Evolutionary conservation across 2,888 invertebrate species (phyloP), one percentile per base, ranked within the genome.

Genomic region (Microdon myrmicae): DNA sequence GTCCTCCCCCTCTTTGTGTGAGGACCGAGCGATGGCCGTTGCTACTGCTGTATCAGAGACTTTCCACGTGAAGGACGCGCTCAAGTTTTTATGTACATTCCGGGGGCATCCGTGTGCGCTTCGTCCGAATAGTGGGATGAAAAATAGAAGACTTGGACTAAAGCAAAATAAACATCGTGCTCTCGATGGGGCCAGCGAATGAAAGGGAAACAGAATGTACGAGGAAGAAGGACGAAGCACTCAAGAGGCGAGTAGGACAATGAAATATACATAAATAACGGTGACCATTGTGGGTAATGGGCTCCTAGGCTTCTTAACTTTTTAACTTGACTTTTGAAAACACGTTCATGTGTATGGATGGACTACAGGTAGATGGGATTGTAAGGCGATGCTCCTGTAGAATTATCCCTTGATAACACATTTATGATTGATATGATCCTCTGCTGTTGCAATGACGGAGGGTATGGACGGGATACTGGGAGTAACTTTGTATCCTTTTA

Each of bases 221-320:
- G 19, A 34, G 2, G 17, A 9, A 23, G 25, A 8, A 16, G 43
- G 22, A 31, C 12, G 20, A 38, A n/a, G n/a, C n/a, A n/a, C n/a
- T n/a, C n/a, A n/a, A n/a, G n/a, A n/a, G n/a, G 22, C 31, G 26
- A 47, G 26, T 43, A 38, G 49, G 20, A 41, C 56, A 64, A 47
- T 64, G 51, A 64, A 51, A 56, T 43, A 38, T 64, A 58, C 53
- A 64, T 64, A 64, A 64, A 64, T 58, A 64, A 43, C 47, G 58
- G 64, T 64, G 64, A 64, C 64, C 64, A 64, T 64, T 56, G 64
- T 64, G 47, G 51, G 51, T 58, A 58, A 64, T 58, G 58, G 64
- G 35, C 56, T 47, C 47, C 35, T 38, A 41, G 55, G 61, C 47
- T 64, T 51, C 45, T 54, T 45, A 32, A 53, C 53, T 38, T 54